Percentiles rank a stretch among this genome's conserved stretches.
These are phyloP conservation scores for Botia almorhae DNA, from an alignment of 2,797 vertebrate species.

Conservation along the genomic window DNA sequence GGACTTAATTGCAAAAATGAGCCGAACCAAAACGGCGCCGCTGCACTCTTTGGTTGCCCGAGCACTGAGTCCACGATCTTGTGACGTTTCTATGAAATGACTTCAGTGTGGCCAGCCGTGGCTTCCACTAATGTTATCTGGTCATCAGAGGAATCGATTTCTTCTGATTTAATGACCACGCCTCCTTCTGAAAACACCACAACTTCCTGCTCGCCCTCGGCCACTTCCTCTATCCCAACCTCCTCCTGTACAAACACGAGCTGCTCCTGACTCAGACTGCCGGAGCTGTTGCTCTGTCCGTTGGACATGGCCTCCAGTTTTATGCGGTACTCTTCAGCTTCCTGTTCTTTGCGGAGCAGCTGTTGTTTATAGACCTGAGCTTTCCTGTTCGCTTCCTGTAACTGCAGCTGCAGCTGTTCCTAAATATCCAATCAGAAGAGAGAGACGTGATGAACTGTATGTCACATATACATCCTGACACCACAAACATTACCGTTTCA, in stretches of 20 bases:
- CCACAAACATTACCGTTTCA: too few relatives aligned
- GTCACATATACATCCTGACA: too few relatives aligned
- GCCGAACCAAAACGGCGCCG: slow-evolving; percentile 5
- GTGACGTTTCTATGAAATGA: slow-evolving; percentile 68
- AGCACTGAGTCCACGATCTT: slow-evolving; percentile 13
- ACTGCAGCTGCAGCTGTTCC: slow-evolving; percentile 54
- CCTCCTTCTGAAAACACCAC: slow-evolving; percentile 77
- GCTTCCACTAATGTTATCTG: slow-evolving; percentile 78
- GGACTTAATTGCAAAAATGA: slow-evolving; percentile 20
- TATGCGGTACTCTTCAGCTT: slow-evolving; percentile 85
- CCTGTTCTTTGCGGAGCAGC: slow-evolving; percentile 86
- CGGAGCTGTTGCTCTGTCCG: slow-evolving; percentile 24
- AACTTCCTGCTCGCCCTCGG: slow-evolving; percentile 64
- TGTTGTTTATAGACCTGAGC: slow-evolving; percentile 86
- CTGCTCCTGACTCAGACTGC: slow-evolving; percentile 64
- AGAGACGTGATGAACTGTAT: not conserved
- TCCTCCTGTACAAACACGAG: slow-evolving; percentile 71
- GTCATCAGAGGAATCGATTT: slow-evolving; percentile 68
- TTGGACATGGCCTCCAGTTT: slow-evolving; percentile 83
- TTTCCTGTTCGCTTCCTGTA: slow-evolving; percentile 62
- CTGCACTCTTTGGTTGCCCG: slow-evolving; percentile 26
- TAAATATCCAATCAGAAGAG: not conserved
- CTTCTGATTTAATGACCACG: slow-evolving; percentile 77
- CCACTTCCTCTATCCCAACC: slow-evolving; percentile 41
- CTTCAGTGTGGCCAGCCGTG: slow-evolving; percentile 67